phyloP scores from a whole-genome alignment of 2,113 vertebrate species.

The Abramis brama region DNA sequence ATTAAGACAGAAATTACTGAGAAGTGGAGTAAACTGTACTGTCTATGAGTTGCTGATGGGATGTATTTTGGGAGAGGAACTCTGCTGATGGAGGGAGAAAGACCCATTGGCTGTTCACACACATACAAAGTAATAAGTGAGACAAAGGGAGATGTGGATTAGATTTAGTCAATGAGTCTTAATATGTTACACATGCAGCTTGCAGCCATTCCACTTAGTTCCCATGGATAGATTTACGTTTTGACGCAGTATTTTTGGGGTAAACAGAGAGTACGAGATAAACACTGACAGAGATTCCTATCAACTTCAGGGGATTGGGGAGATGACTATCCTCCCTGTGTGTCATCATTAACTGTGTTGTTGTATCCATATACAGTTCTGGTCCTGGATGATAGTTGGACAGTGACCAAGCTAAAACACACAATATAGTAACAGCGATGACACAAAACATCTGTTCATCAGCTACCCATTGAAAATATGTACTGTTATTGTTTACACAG shows the following conservation, averaged over 20 bases:
- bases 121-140: background rate
- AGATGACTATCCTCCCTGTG: background rate
- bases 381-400: background rate
- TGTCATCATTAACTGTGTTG: background rate
- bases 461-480: background rate
- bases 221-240: background rate
- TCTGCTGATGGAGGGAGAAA: background rate
- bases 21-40: background rate
- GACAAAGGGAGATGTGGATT: slow-evolving; percentile 26
- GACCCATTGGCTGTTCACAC: background rate
- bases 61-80: background rate
- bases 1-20: background rate
- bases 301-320: background rate
- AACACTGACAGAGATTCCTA: slow-evolving; percentile 1
- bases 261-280: background rate
- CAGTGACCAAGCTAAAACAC: background rate
- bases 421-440: background rate
- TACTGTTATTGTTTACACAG: background rate
- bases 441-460: background rate
- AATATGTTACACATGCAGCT: slow-evolving; percentile 23
- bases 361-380: background rate
- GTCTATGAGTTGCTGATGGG: background rate
- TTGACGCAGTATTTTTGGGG: background rate
- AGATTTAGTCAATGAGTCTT: slow-evolving; percentile 47
- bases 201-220: background rate